These are phyloP conservation scores for Drosophila bocki DNA, from an alignment of 1,140 invertebrate genomes.

Conservation along the genomic window DNA sequence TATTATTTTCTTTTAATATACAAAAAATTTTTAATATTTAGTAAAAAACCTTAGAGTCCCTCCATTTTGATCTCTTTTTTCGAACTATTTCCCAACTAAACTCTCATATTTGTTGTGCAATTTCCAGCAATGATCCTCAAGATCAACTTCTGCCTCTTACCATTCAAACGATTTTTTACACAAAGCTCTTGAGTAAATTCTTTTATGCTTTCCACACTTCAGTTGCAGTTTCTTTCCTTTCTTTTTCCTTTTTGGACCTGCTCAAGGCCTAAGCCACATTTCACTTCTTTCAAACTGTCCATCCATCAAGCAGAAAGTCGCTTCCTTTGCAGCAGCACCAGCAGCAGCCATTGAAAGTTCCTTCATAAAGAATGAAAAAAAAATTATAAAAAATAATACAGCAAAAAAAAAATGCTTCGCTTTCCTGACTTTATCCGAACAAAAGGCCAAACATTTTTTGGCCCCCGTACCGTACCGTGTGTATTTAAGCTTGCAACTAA, in stretches of 20 bases:
- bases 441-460: conserved; percentile 71
- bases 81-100: neutral
- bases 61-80: neutral
- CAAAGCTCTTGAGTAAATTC: conserved; percentile 17
- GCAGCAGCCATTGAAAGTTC: conserved; percentile 45
- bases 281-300: conserved; percentile 54
- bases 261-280: conserved; percentile 59
- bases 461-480: conserved; percentile 53
- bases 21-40: neutral
- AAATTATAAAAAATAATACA: conserved; percentile 29
- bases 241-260: conserved; percentile 4
- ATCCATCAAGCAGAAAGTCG: conserved; percentile 63
- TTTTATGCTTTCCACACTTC: conserved; percentile 25
- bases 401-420: neutral
- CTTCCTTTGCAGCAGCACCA: conserved; percentile 3
- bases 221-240: conserved; percentile 2
- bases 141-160: neutral
- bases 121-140: conserved; percentile 10
- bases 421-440: conserved; percentile 28
- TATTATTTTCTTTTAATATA: too few relatives aligned
- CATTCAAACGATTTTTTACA: neutral
- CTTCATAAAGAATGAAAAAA: conserved; percentile 11
- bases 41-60: neutral
- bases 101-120: neutral
- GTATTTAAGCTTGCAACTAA: conserved; percentile 76